These are phyloP conservation scores for Neotoma lepida DNA, from an alignment of 2,113 vertebrate species.

Conservation along the genomic window DNA sequence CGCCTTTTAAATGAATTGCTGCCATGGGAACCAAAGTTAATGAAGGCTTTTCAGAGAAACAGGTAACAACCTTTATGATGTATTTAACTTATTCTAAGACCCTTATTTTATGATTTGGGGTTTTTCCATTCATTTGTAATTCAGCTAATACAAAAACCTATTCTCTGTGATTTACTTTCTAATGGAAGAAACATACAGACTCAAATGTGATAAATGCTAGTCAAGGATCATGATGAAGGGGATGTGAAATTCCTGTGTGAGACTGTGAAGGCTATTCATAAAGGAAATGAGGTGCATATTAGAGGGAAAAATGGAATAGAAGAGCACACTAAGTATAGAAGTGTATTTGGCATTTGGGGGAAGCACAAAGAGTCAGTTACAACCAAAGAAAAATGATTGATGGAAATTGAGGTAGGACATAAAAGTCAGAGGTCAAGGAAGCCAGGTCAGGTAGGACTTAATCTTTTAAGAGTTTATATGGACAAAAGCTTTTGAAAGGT, in stretches of 20 bases:
- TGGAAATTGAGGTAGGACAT: neutral
- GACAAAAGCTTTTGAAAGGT: neutral
- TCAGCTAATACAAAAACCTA: conserved; percentile 14
- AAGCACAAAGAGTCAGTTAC: neutral
- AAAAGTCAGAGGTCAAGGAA: neutral
- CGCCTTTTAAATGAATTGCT: conserved; percentile 96
- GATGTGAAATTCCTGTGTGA: conserved; percentile 17
- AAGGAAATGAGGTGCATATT: neutral
- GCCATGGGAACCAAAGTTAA: conserved; percentile 98
- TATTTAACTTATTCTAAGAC: conserved; percentile 51
- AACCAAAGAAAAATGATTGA: conserved; percentile 18
- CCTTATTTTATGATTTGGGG: conserved; percentile 23
- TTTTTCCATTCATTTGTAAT: conserved; percentile 30
- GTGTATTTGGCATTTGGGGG: neutral
- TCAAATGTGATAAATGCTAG: conserved; percentile 5
- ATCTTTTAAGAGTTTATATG: conserved; percentile 11
- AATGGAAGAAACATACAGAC: conserved; percentile 5
- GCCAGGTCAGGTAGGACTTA: neutral
- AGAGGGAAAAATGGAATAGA: neutral
- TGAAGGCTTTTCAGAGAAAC: conserved; percentile 98
- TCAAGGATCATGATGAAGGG: neutral
- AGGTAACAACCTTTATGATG: conserved; percentile 87
- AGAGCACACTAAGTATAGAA: neutral
- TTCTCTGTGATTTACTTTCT: conserved; percentile 4
- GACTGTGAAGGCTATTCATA: neutral